A percentile compares a stretch with the other conserved stretches of the same genome.
phyloP scores from a whole-genome alignment of 2,113 vertebrate species.

The Semnornis frantzii region DNA sequence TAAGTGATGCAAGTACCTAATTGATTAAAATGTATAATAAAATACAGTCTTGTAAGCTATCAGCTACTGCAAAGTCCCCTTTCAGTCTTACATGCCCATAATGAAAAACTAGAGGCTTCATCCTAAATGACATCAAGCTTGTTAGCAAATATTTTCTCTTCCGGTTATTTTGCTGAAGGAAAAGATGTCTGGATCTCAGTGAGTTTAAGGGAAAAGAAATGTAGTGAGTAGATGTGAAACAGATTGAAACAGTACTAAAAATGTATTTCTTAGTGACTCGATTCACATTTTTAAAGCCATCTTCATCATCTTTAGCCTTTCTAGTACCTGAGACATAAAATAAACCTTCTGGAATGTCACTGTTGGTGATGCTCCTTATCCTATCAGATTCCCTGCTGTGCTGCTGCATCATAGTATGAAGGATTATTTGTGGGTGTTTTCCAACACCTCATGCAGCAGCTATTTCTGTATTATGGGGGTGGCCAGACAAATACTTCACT shows the following conservation, averaged over 20 bases:
- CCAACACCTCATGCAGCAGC: neutral
- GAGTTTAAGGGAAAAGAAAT: conserved; percentile 17
- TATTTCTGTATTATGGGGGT: neutral
- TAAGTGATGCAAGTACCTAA: neutral
- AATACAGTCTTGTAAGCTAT: neutral
- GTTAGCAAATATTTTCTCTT: neutral
- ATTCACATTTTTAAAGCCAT: conserved; percentile 13
- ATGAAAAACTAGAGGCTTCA: neutral
- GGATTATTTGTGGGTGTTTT: neutral
- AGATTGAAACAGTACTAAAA: conserved; percentile 55
- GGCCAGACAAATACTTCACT: neutral
- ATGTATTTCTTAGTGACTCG: conserved; percentile 27
- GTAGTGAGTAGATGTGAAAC: conserved; percentile 22
- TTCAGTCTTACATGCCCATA: neutral
- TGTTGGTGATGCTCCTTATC: neutral
- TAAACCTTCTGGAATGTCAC: neutral
- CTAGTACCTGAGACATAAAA: neutral
- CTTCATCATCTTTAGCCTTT: conserved; percentile 46
- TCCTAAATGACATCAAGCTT: neutral
- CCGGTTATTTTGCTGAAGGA: conserved; percentile 10
- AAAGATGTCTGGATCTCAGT: neutral
- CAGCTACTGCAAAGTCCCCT: neutral
- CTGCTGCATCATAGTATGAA: neutral
- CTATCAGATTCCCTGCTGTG: neutral
- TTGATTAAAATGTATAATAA: neutral